Evolutionary conservation across 2,888 invertebrate genomes (phyloP), one percentile per base, ranked within the genome.

Genomic region (Siphonodentalium dalli): DNA sequence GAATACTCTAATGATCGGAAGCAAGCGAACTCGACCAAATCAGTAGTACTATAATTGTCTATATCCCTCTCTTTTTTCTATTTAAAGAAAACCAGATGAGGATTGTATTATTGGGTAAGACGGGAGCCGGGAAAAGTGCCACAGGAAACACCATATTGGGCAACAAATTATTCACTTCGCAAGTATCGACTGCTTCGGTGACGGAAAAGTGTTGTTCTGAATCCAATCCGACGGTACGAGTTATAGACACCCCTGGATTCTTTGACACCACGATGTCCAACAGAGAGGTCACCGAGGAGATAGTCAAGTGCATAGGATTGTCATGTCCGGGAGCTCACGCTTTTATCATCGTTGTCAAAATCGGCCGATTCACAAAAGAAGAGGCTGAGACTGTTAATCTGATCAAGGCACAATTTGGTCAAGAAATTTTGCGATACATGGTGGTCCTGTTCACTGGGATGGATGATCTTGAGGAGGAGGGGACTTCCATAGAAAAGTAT

Each of bases 171-270:
- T 61, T 61, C 35, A 27, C 33, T 3, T 55, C 61, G 13, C 31
- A 38, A 11, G 33, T 38, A 9, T 38, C 45, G 11, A 58, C 40
- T 1, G 31, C 50, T 5, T 58, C 61, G 24, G 46, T 58, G 5
- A 61, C 61, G 0, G 33, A 27, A 9, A 44, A 48, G 27, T 60
- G 60, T 40, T 35, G 35, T 33, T 13, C 35, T n/a, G 44, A 26
- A 15, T 44, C 34, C 34, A 23, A 24, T 0, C n/a, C n/a, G n/a
- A n/a, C n/a, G n/a, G n/a, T n/a, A n/a, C 41, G 29, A 3, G 39
- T 61, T 9, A 50, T 62, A 0, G 63, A 63, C 42, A 60, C 60
- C 4, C 60, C 63, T 4, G 63, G 63, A 3, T 34, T 63, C 9
- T 60, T 63, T 23, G 63, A 60, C 37, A 63, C 63, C 3, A 48